A percentile compares a stretch with the other conserved stretches of the same genome.
These are phyloP conservation scores for Loris lydekkerianus DNA, from an alignment of 2,797 vertebrate genomes.

Conservation along the genomic window DNA sequence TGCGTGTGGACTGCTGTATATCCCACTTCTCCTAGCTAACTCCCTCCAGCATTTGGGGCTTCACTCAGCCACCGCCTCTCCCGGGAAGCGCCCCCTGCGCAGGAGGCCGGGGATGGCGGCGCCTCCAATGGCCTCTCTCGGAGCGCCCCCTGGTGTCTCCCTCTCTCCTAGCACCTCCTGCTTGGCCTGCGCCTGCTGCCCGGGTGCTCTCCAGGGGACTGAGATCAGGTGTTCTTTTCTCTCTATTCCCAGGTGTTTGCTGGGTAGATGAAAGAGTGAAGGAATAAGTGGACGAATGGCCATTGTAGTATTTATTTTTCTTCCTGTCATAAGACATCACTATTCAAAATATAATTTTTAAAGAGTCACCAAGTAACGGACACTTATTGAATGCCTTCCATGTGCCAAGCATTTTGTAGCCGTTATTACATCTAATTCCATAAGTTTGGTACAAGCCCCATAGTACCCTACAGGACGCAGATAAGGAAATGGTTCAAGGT, in stretches of 20 bases:
- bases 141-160: not conserved
- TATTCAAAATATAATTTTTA: not conserved
- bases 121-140: not conserved
- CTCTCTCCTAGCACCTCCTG: not conserved
- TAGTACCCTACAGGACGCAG: not conserved
- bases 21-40: not conserved
- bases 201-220: too few relatives aligned
- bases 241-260: not conserved
- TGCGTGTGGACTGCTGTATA: rapidly evolving
- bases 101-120: not conserved
- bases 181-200: not conserved
- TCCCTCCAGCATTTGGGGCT: not conserved
- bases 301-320: not conserved
- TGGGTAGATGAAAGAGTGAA: not conserved
- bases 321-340: not conserved
- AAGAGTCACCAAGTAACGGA: not conserved
- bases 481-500: not conserved
- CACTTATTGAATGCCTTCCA: not conserved
- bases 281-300: not conserved
- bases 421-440: not conserved
- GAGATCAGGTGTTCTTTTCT: not conserved
- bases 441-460: not conserved
- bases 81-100: not conserved
- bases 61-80: not conserved
- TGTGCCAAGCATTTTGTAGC: not conserved